Base-by-base conservation (phyloP, 1,140 invertebrate species). In the Drosophila burlai region DNA sequence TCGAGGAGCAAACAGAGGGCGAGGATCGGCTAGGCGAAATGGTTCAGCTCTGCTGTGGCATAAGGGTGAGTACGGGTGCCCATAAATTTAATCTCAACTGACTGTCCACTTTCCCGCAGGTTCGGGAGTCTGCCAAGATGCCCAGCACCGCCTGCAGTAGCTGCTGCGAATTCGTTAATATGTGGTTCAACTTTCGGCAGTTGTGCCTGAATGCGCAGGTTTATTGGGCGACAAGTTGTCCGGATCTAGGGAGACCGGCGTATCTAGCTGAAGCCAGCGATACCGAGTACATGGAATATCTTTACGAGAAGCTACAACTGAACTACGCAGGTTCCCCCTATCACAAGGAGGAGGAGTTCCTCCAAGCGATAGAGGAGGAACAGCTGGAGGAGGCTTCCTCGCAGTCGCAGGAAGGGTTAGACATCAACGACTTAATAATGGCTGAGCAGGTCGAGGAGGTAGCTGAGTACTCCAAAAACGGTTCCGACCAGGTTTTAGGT, bases 191-290 rank as follows among this genome's bases (percentile, higher is more conserved):
- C 24, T 92, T 92, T 49, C 87, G 87, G 0, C 71, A 90, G 71
- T 69, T 92, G 84, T 92, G 91, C 36, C 61, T 90, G 1, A 91
- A 92, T 16, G 71, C 91, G 7, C 84, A 92, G 38, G 66, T 86
- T 7, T 92, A 83, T 54, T 69, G 87, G 63, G 82, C 79, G 54
- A 80, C 67, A 1, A 65, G 45, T 24, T 65, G 16, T 24, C 18
- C 62, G 11, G 42, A 50, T 10, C 38, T 10, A 4, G 59, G 62
- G 29, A 68, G 73, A 29, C 65, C 77, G 0, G 34, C 58, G 15
- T 66, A 59, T 8, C 29, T 81, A 24, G 15, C 49, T 1, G 18
- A 85, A 15, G 68, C 67, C 24, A 85, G 52, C 47, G 79, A 74
- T 4, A 34, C 24, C 31, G 68, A 67, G n/a, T 81, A 78, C 21